A percentile compares a stretch with the other conserved stretches of the same genome.
These are phyloP conservation scores for Sicus ferrugineus DNA, from an alignment of 2,888 invertebrate genomes.

Conservation along the genomic window DNA sequence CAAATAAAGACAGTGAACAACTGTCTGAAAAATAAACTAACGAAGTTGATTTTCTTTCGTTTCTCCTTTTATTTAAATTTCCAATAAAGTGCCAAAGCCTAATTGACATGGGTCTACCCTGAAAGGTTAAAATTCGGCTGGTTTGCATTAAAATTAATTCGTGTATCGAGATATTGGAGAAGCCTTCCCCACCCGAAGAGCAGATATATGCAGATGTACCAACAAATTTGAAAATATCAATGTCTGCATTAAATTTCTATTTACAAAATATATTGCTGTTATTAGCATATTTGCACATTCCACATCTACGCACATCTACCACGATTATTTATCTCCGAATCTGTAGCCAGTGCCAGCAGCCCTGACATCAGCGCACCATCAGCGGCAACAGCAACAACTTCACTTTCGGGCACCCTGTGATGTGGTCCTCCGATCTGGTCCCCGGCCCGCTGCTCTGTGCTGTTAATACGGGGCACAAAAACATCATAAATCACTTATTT, in stretches of 20 bases:
- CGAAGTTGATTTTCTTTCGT: too few relatives aligned
- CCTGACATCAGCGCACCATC: neutral
- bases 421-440: neutral
- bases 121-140: too few relatives aligned
- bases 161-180: too few relatives aligned
- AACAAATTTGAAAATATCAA: conserved; percentile 23
- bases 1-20: too few relatives aligned
- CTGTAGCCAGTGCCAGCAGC: neutral
- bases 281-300: conserved; percentile 34
- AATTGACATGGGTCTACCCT: too few relatives aligned
- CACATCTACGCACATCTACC: conserved; percentile 19
- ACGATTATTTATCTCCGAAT: neutral
- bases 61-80: too few relatives aligned
- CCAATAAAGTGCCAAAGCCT: too few relatives aligned
- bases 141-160: too few relatives aligned
- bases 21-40: too few relatives aligned
- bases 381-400: neutral
- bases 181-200: too few relatives aligned
- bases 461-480: conserved; percentile 26
- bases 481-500: conserved; percentile 37
- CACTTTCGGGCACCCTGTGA: neutral
- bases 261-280: conserved; percentile 33
- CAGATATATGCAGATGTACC: too few relatives aligned
- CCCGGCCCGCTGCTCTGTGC: too few relatives aligned
- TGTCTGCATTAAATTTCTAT: conserved; percentile 34